A percentile compares a stretch with the other conserved stretches of the same genome.
These are phyloP conservation scores for Dicroscelio sp. DNA, from an alignment of 2,888 invertebrate species.

Conservation along the genomic window DNA sequence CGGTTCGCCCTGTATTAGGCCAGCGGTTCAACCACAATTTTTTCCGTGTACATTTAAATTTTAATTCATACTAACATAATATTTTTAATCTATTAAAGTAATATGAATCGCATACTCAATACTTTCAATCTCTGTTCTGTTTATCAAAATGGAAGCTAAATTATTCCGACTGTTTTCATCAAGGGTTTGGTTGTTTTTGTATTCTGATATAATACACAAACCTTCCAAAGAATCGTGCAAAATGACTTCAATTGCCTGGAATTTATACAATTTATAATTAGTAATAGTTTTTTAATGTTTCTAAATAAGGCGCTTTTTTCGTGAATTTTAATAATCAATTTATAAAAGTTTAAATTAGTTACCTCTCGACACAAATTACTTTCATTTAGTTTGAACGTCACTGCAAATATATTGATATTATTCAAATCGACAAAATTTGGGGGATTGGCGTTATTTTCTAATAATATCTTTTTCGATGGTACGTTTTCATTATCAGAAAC, in stretches of 20 bases:
- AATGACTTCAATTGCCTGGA: neutral
- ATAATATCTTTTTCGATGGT: neutral
- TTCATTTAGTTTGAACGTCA: neutral
- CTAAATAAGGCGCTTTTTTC: neutral
- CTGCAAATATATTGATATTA: neutral
- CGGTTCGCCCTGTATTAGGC: no score
- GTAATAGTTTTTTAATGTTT: neutral
- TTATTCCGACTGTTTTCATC: slow-evolving; percentile 2
- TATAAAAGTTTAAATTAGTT: neutral
- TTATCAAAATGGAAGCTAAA: neutral
- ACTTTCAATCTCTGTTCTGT: neutral
- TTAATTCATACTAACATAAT: no score
- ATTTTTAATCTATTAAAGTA: no score
- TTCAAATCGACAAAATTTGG: no score
- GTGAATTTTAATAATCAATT: neutral
- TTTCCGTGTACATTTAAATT: no score
- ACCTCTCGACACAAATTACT: neutral
- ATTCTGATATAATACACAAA: neutral
- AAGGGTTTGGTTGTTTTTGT: neutral
- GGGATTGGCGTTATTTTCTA: neutral
- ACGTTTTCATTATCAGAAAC: neutral
- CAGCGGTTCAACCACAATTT: no score
- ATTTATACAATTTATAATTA: neutral
- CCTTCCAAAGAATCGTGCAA: neutral
- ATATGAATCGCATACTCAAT: neutral